Conservation (phyloP, 2,888 invertebrate genomes). For the Plagodis pulveraria region DNA sequence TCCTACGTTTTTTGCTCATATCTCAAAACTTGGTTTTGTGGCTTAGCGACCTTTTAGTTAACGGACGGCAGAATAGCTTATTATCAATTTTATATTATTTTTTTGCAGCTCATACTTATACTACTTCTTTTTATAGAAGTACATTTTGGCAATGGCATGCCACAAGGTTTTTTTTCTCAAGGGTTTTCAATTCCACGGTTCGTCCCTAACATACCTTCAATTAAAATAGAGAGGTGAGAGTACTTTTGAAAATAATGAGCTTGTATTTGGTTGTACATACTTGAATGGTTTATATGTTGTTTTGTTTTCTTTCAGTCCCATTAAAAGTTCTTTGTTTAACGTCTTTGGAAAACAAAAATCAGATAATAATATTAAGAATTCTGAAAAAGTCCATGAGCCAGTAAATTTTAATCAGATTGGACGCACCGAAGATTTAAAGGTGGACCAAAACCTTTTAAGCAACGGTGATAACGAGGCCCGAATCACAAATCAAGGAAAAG, state of each 20-base stretch:
- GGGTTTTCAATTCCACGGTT: slow-evolving; percentile 7
- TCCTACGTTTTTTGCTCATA: too few relatives aligned
- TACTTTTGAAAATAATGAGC: neutral
- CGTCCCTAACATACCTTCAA: slow-evolving; percentile 5
- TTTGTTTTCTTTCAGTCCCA: slow-evolving; percentile 5
- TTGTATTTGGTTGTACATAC: neutral
- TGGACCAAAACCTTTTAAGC: neutral
- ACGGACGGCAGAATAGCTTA: neutral
- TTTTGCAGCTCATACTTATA: slow-evolving; percentile 7
- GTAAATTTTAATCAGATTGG: neutral
- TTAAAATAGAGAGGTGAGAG: slow-evolving; percentile 15
- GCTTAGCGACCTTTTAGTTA: too few relatives aligned
- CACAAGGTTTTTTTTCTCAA: slow-evolving; percentile 22
- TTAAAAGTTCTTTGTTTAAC: slow-evolving; percentile 4
- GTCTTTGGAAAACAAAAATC: slow-evolving; percentile 12
- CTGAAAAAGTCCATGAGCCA: slow-evolving; percentile 5
- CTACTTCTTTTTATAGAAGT: slow-evolving; percentile 4
- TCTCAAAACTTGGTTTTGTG: too few relatives aligned
- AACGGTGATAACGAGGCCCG: neutral
- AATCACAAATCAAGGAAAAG: slow-evolving; percentile 2
- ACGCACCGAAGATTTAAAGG: neutral
- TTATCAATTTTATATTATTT: neutral
- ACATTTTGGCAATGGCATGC: slow-evolving; percentile 3
- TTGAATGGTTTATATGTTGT: neutral
- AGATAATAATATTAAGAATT: neutral